Evolutionary conservation across 1,140 invertebrate species (phyloP).

Genomic region (Frieseomelitta varia): DNA sequence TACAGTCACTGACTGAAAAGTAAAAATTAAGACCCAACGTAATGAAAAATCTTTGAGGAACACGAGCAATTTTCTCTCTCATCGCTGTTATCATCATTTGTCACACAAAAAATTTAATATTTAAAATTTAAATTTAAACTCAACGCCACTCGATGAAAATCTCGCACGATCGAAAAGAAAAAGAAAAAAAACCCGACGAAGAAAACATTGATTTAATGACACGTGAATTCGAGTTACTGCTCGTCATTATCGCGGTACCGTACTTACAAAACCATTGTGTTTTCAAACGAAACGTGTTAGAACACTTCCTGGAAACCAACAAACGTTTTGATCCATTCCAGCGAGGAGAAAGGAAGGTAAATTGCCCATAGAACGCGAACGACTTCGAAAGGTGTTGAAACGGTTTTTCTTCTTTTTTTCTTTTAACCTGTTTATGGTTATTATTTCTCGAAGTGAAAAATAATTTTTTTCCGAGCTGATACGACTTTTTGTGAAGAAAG

Average conservation of each 20-base stretch:
- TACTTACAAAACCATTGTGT: not conserved
- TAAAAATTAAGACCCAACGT: too few relatives aligned
- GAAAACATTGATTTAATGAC: not conserved
- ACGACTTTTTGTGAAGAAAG: too few relatives aligned
- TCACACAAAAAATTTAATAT: too few relatives aligned
- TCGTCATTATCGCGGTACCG: not conserved
- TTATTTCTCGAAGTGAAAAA: not conserved
- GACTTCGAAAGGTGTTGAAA: too few relatives aligned
- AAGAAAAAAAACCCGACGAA: not conserved
- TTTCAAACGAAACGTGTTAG: not conserved
- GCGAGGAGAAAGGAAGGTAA: conserved; percentile 20
- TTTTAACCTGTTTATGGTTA: not conserved
- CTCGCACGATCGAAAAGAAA: not conserved
- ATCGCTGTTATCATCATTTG: too few relatives aligned
- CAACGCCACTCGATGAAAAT: not conserved
- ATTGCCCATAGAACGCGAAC: not conserved
- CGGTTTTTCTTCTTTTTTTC: not conserved
- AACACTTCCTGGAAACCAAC: not conserved
- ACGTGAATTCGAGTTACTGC: not conserved
- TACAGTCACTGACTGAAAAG: too few relatives aligned
- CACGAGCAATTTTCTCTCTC: too few relatives aligned
- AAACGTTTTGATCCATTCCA: conserved; percentile 23
- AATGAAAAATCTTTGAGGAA: too few relatives aligned
- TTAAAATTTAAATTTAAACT: not conserved
- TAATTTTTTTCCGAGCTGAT: not conserved